Evolutionary conservation across 23 tunicate genomes (phyloP), one percentile per base, ranked within the genome.

Genomic region (Styela clava): DNA sequence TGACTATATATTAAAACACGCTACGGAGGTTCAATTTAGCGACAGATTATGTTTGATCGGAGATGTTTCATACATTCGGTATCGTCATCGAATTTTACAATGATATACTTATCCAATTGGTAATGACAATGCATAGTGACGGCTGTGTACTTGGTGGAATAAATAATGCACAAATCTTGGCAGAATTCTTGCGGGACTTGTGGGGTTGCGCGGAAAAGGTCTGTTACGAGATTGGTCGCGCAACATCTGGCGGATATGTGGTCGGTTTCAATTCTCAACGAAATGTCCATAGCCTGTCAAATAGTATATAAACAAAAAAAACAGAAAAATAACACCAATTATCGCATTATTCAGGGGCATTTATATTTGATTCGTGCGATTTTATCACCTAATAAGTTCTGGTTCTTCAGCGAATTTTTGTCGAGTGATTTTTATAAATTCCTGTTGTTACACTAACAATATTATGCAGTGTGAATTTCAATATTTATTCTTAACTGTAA

Each of bases 31-130:
- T 7, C 56, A 12, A 44, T 44, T 44, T 44, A 5, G 9, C 56
- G 56, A 44, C 12, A 44, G 56, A 12, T 12, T 12, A 44, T 44
- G 56, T 12, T 44, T 44, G 56, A 44, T 44, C 12, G 56, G 12
- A 44, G 9, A 44, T 5, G 9, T 44, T 12, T 44, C 7, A 12
- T 7, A 5, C 7, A 44, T 5, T 5, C 56, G 56, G 56, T n/a
- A n/a, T n/a, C n/a, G n/a, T n/a, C n/a, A n/a, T n/a, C n/a, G n/a
- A n/a, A n/a, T n/a, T n/a, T n/a, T n/a, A n/a, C n/a, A 65, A 65
- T 5, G 31, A 65, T 65, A 30, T 32, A 71, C 37, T 19, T 71
- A 71, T 71, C 77, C 35, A 30, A 71, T 71, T 71, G 34, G 77
- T 71, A 71, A 71, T 32, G 77, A 71, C 37, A 32, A 30, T 71